Evolutionary conservation across 1,140 invertebrate genomes (phyloP).

Genomic region (Paralvinella palmiformis): DNA sequence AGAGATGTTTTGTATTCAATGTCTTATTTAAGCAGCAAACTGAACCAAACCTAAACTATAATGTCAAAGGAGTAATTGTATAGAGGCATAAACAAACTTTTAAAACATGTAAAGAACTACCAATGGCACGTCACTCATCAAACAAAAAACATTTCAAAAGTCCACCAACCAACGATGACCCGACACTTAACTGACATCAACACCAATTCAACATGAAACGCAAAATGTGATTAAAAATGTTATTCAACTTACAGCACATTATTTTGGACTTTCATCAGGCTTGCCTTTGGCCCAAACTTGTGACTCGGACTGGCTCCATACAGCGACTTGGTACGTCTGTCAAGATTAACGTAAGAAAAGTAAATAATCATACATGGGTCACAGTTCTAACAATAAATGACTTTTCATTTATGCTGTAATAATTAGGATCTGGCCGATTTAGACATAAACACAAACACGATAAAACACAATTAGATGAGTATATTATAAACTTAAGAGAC

Average conservation of each 20-base stretch:
- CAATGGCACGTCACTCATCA: background rate
- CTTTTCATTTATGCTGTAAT: too few relatives aligned
- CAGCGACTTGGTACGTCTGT: conserved; percentile 82
- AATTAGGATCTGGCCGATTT: too few relatives aligned
- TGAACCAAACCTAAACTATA: too few relatives aligned
- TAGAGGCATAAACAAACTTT: background rate
- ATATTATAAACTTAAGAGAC: too few relatives aligned
- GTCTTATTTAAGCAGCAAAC: too few relatives aligned
- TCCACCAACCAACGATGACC: background rate
- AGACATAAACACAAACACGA: too few relatives aligned
- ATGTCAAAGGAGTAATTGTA: background rate
- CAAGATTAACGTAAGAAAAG: too few relatives aligned
- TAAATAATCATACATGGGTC: too few relatives aligned
- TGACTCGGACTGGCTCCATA: conserved; percentile 89
- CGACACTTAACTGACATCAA: background rate
- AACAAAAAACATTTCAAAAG: background rate
- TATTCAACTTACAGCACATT: conserved; percentile 83
- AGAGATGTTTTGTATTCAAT: too few relatives aligned
- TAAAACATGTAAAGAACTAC: background rate
- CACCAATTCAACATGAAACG: background rate
- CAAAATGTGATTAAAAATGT: background rate
- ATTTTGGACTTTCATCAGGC: conserved; percentile 91
- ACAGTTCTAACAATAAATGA: too few relatives aligned
- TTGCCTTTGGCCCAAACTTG: conserved; percentile 91
- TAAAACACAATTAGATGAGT: too few relatives aligned